A percentile compares a stretch with the other conserved stretches of the same genome.
Conservation (phyloP, 2,797 vertebrate species). For the Onychomys torridus region DNA sequence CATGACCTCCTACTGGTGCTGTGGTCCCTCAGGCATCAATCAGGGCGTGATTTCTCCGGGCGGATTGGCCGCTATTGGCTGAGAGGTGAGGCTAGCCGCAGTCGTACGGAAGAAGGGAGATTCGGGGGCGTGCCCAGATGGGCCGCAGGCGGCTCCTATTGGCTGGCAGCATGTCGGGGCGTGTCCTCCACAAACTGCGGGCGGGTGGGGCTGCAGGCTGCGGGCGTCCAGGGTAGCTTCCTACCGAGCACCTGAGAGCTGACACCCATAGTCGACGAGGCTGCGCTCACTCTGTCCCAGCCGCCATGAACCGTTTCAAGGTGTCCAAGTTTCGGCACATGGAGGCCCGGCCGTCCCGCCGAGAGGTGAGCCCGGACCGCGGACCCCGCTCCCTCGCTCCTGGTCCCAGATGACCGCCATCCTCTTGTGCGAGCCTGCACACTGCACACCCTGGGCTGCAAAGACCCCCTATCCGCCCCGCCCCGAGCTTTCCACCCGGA, state of each 20-base stretch:
- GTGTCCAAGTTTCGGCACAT: slow-evolving; percentile 96
- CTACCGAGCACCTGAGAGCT: slow-evolving; percentile 56
- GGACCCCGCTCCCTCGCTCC: not conserved
- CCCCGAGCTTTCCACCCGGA: not conserved
- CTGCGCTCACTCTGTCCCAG: not conserved
- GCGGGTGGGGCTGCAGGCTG: not conserved
- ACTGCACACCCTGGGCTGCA: not conserved
- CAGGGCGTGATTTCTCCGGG: not conserved
- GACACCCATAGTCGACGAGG: not conserved
- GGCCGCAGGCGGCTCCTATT: slow-evolving; percentile 57
- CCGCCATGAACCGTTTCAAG: slow-evolving; percentile 95
- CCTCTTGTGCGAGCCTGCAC: not conserved
- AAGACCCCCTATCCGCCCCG: not conserved
- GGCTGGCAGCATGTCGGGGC: slow-evolving; percentile 19
- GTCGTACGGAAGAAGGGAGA: no score
- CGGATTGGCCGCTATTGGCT: not conserved
- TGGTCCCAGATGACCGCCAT: not conserved
- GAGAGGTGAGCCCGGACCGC: slow-evolving; percentile 91
- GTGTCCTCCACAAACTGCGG: not conserved
- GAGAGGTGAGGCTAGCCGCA: not conserved
- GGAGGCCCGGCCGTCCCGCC: slow-evolving; percentile 92
- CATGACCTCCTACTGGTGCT: not conserved
- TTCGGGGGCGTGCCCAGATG: not conserved
- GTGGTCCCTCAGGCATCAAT: fast-evolving
- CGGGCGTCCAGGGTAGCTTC: not conserved